phyloP scores from a whole-genome alignment of 2,888 invertebrate genomes.

The Phymatocera aterrima region DNA sequence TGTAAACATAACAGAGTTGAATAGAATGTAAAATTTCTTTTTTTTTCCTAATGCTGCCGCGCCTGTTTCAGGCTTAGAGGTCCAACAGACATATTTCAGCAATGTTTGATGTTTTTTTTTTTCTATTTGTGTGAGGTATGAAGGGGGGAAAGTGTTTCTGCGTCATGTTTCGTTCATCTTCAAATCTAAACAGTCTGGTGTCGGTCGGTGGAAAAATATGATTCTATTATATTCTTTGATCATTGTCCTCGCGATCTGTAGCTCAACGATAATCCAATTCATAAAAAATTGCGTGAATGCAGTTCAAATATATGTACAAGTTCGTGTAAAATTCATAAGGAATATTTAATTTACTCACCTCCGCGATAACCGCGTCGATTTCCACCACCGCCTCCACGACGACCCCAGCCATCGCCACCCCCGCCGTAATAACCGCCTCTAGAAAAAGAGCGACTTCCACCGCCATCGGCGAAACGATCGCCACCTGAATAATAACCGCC shows the following conservation, averaged over 20 bases:
- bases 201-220: not conserved
- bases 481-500: constrained; percentile 1
- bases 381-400: constrained; percentile 20
- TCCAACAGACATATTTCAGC: no score
- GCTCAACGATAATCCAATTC: not conserved
- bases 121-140: not conserved
- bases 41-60: no score
- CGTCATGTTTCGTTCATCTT: not conserved
- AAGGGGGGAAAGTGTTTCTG: not conserved
- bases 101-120: not conserved
- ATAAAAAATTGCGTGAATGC: not conserved
- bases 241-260: not conserved
- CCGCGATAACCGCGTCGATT: constrained; percentile 26
- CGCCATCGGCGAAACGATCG: constrained; percentile 15
- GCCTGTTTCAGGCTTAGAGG: no score
- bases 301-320: no score
- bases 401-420: constrained; percentile 43
- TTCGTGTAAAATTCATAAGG: not conserved
- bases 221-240: not conserved
- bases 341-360: not conserved
- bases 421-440: constrained; percentile 39
- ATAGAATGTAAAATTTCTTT: no score
- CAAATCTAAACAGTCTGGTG: not conserved
- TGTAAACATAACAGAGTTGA: no score
- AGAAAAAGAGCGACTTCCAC: constrained; percentile 24